Conservation (phyloP, 2,797 vertebrate genomes). For the Sternarchorhynchus goeldii region DNA sequence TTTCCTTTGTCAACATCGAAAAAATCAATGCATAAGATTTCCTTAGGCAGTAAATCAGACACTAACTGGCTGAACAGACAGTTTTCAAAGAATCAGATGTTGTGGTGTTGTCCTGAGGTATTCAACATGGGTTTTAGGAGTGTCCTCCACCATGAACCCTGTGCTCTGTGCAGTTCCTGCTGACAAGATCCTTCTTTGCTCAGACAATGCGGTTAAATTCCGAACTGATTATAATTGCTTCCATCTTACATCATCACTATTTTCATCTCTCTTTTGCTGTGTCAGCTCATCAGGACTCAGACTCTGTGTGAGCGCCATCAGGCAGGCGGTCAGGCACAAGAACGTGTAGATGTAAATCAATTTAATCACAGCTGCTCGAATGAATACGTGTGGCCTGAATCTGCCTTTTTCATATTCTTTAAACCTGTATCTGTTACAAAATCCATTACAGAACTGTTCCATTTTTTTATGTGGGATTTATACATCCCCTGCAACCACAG, state of each 20-base stretch:
- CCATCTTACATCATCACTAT: conserved; percentile 53
- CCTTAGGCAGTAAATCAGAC: neutral
- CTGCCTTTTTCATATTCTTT: neutral
- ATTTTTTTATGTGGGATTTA: neutral
- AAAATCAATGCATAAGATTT: too few relatives aligned
- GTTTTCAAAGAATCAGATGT: neutral
- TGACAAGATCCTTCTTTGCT: conserved; percentile 9
- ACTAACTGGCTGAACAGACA: neutral
- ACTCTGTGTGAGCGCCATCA: conserved; percentile 8
- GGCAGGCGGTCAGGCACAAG: conserved; percentile 29
- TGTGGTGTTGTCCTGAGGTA: neutral
- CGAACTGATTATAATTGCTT: conserved; percentile 61
- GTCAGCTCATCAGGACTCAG: conserved; percentile 22
- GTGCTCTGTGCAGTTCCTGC: conserved; percentile 24
- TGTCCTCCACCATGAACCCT: conserved; percentile 4
- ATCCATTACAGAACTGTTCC: neutral
- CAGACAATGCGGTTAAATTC: conserved; percentile 48
- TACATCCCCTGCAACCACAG: neutral
- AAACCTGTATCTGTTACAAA: neutral
- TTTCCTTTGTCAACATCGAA: too few relatives aligned
- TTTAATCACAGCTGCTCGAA: conserved; percentile 5
- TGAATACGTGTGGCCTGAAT: neutral
- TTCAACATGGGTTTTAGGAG: neutral
- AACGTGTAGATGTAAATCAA: conserved; percentile 14
- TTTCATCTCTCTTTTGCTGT: conserved; percentile 38